phyloP scores from a whole-genome alignment of 1,140 invertebrate species.

The Teleogryllus occipitalis region DNA sequence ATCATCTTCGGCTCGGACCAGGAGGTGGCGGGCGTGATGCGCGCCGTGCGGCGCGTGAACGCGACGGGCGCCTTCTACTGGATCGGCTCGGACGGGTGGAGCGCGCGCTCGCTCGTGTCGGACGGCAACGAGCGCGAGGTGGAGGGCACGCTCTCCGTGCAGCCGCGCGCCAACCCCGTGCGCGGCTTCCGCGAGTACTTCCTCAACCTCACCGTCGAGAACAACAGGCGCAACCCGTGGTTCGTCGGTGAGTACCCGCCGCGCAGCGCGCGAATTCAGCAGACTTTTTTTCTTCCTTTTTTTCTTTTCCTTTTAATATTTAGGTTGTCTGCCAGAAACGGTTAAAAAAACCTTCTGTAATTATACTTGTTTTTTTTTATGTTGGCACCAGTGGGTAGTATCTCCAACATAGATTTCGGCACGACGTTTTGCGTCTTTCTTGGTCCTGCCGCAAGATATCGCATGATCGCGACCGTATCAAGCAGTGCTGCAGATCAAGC shows the following conservation, averaged over 20 bases:
- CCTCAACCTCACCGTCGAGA: conserved; percentile 71
- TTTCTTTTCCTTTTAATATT: too few species aligned
- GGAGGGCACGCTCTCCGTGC: conserved; percentile 84
- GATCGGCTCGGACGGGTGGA: conserved; percentile 94
- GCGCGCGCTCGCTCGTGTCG: conserved; percentile 74
- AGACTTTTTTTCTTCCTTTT: too few species aligned
- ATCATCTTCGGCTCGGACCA: conserved; percentile 95
- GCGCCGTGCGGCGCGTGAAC: conserved; percentile 74
- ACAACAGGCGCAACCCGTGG: conserved; percentile 85
- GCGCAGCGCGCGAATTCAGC: not conserved
- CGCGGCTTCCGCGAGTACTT: conserved; percentile 84
- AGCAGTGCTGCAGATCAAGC: too few species aligned
- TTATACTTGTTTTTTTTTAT: too few species aligned
- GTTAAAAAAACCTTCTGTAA: too few species aligned
- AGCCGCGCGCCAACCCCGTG: conserved; percentile 82
- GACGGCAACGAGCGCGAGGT: conserved; percentile 82
- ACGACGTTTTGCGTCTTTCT: too few species aligned
- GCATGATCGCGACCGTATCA: too few species aligned
- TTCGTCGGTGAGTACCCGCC: conserved; percentile 66
- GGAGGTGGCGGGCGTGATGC: conserved; percentile 90
- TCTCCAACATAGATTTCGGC: too few species aligned
- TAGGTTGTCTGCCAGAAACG: too few species aligned
- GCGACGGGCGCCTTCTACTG: conserved; percentile 87
- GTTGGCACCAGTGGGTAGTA: too few species aligned
- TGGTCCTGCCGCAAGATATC: too few species aligned